Base-by-base conservation (phyloP, 1,140 invertebrate genomes). In the Streblospio benedicti region DNA sequence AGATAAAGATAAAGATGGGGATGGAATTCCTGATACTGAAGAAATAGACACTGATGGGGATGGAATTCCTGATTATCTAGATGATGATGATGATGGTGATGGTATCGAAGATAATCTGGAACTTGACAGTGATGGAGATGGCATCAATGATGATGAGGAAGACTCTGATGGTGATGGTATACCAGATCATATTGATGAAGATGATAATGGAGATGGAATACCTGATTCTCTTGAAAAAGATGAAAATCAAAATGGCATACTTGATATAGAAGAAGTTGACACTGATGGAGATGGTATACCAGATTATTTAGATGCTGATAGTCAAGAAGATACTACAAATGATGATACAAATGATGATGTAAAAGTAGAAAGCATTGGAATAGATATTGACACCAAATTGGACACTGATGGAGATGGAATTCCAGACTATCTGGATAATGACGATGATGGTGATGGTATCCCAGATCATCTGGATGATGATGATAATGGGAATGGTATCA, bases 1-100 rank as follows among this genome's bases (percentile, higher is more conserved):
- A 60, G 12, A 45, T 27, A 18, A 47, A 20, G 65, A 63, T 53
- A 69, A 74, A 27, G 62, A 31, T 63, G 65, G 64, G 35, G 73
- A 76, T 63, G 74, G 73, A 9, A 70, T 75, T 32, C 71, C 71
- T 2, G 72, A 75, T 53, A 20, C 28, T n/a, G 12, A 54, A 41
- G 60, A 73, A n/a, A 50, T 67, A 6, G 61, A 60, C 28, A 41
- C 52, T 20, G 70, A 75, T 60, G 65, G 64, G 23, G 69, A 74
- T 61, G 72, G 70, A 4, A 73, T 72, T 18, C 69, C 69, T n/a
- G 70, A 76, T 62, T 20, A 62, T 60, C 33, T 57, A 30, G 61
- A 64, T 49, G 35, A 44, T 16, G 67, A 70, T 57, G 61, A 51
- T 38, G 71, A 72, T 55, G 64, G 65, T 27, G 70, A 74, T 65